Base-by-base conservation (phyloP, 2,797 vertebrate species). In the Corythornis leucogaster region DNA sequence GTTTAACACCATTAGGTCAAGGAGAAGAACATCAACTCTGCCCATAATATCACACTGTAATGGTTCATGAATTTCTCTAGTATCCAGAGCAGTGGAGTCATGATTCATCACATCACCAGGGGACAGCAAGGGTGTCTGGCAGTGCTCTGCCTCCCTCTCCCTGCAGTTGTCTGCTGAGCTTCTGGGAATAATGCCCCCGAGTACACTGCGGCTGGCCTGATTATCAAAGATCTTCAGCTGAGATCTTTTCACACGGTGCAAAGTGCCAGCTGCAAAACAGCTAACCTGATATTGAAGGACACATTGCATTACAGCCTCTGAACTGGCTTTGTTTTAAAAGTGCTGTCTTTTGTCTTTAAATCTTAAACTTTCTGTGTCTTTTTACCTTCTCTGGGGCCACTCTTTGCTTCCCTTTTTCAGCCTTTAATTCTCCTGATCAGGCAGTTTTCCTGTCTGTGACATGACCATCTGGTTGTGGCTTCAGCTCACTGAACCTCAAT, bases 241-340 rank as follows among this genome's bases (percentile, higher is more conserved):
- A 80, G 81, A 90, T 95, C 93, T 90, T 96, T 96, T 94, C 94
- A 94, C 95, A 96, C 53, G 48, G 86, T 94, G 70, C 76, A 54
- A 87, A 93, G 86, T 94, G 96, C 81, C 96, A 95, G 86, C 54
- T 13, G 1, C 74, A 38, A 57, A 90, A 48, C 74, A 86, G 85
- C 74, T 92, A 96, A 93, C 90, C 80, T 82, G 95, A 96, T 91
- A 91, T 43, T 81, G 81, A 90, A 78, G 90, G 92, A 80, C 79
- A 94, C 81, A 28, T 53, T 94, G 55, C 28, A 0, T 89, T 80
- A 73, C 92, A 93, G 50, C 66, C 69, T 94, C 93, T 94, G 85
- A 90, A 94, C 75, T 46, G 69, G 28, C 88, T 90, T 94, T 94
- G 80, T 95, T 94, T 90, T 91, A 80, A 48, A 90, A 85, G 31